Percentiles rank a stretch among this genome's conserved stretches.
phyloP scores from a whole-genome alignment of 2,113 vertebrate species.

The Equus przewalskii region DNA sequence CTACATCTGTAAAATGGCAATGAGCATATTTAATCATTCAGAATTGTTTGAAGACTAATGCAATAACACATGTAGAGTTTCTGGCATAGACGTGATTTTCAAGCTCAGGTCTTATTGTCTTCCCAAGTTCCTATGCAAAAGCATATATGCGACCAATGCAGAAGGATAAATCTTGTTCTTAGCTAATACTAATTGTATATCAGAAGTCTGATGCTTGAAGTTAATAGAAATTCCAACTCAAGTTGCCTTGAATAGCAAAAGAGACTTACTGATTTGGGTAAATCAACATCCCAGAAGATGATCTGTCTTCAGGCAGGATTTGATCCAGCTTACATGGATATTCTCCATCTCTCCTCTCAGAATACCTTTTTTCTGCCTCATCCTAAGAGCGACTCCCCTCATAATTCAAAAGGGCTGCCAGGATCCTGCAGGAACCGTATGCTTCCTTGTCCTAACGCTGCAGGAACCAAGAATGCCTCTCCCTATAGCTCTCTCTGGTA shows the following conservation, averaged over 20 bases:
- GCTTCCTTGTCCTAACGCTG: background rate
- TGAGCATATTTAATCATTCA: background rate
- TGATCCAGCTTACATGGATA: background rate
- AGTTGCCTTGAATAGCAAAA: background rate
- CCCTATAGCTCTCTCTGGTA: background rate
- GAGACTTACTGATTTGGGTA: background rate
- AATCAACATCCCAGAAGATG: background rate
- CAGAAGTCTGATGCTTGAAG: background rate
- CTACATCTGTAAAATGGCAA: background rate
- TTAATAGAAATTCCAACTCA: slow-evolving; percentile 40
- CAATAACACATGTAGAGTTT: background rate
- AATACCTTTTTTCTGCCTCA: background rate
- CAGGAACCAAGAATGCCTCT: background rate
- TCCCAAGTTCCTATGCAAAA: background rate
- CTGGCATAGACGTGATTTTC: background rate
- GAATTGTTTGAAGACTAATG: background rate
- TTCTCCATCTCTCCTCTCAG: background rate
- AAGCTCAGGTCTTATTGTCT: background rate
- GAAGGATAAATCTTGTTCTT: background rate
- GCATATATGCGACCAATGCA: background rate
- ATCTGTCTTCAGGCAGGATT: background rate
- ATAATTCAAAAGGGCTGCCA: background rate
- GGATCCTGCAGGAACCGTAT: background rate
- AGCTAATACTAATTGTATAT: background rate
- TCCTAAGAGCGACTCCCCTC: background rate